Percentiles rank a stretch among this genome's conserved stretches.
Evolutionary conservation across 2,797 vertebrate species (phyloP).

Genomic region (Amazona finschi): DNA sequence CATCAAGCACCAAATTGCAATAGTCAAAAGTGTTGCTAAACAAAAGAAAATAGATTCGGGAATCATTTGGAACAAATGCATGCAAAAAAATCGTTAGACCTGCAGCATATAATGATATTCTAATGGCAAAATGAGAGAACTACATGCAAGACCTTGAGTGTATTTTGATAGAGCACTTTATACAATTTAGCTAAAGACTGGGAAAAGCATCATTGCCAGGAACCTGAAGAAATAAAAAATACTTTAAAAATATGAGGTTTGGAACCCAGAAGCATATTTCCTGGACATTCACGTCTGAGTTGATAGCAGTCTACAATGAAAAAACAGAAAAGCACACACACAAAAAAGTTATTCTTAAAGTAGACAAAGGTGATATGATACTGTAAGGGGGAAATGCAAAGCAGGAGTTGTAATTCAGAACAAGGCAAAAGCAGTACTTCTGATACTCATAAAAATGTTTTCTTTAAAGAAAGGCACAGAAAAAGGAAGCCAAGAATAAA

Average conservation of each 20-base stretch:
- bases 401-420: background rate
- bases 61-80: rapidly evolving
- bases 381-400: background rate
- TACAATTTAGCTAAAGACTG: background rate
- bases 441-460: background rate
- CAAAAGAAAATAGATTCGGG: background rate
- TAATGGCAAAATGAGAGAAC: background rate
- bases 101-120: background rate
- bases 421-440: background rate
- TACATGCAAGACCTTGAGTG: background rate
- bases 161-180: background rate
- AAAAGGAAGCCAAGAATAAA: background rate
- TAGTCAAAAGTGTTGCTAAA: background rate
- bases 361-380: background rate
- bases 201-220: background rate
- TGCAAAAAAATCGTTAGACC: background rate
- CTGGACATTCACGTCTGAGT: background rate
- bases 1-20: background rate
- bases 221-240: background rate
- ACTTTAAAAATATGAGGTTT: background rate
- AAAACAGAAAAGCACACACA: background rate
- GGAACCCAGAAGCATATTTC: background rate
- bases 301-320: background rate
- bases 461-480: background rate
- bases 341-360: background rate